These are phyloP conservation scores for Morpho achilles DNA, from an alignment of 2,888 invertebrate species.

Conservation along the genomic window DNA sequence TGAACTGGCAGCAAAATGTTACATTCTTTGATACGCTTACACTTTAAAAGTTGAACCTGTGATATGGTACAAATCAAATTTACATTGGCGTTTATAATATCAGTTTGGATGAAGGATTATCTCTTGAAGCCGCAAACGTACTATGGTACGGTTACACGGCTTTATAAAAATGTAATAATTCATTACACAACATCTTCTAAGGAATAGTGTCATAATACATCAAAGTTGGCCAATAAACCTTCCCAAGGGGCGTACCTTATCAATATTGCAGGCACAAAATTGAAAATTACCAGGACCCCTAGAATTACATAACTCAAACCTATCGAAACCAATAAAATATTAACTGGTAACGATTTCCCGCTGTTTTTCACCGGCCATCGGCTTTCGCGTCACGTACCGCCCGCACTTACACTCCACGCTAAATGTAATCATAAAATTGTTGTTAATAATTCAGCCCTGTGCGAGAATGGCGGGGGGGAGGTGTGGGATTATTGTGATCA, in stretches of 20 bases:
- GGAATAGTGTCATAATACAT: neutral
- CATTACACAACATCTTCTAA: too few species aligned
- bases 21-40: too few species aligned
- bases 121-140: too few species aligned
- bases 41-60: too few species aligned
- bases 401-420: conserved; percentile 68
- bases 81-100: too few species aligned
- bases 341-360: conserved; percentile 69
- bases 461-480: conserved; percentile 32
- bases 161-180: too few species aligned
- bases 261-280: conserved; percentile 75
- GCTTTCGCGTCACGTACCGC: conserved; percentile 65
- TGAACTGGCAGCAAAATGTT: too few species aligned
- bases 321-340: conserved; percentile 77
- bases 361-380: conserved; percentile 66
- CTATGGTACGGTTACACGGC: too few species aligned
- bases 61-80: too few species aligned
- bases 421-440: conserved; percentile 79
- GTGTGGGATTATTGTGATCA: conserved; percentile 7
- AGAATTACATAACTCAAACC: conserved; percentile 70
- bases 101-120: too few species aligned
- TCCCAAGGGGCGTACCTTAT: conserved; percentile 50
- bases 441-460: conserved; percentile 72
- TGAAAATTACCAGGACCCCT: conserved; percentile 69
- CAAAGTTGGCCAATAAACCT: conserved; percentile 29